Base-by-base conservation (phyloP, 1,140 invertebrate species). In the Chironomus striatipennis region DNA sequence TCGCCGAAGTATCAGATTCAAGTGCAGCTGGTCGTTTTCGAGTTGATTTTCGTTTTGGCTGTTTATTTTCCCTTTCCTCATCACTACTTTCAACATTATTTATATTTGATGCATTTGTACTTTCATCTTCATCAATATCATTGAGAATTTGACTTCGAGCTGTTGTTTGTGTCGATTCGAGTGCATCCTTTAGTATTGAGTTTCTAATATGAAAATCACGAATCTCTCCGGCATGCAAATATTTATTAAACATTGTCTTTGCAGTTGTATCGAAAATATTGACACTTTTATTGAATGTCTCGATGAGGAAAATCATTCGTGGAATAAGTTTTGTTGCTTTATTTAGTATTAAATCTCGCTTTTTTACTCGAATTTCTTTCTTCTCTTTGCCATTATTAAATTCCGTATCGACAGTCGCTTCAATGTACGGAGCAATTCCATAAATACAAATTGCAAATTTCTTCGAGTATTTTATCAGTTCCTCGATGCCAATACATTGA, bases 341-440 rank as follows among this genome's bases (percentile, higher is more conserved):
- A 57, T 57, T 57, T 1, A 57, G 12, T 0, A 57, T 57, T 5
- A n/a, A 12, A 15, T 57, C 47, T 1, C 65, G 65, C 65, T 21
- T 70, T 70, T 70, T 21, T 1, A 9, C 20, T 17, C 17, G 20
- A 20, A 9, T 18, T 70, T 70, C 18, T 5, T 18, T 18, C 3
- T 70, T 18, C 0, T 70, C 17, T 70, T 70, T 70, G 43, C 12
- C 75, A 34, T 74, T 70, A 42, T 65, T 73, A 64, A 21, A 65
- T 42, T 74, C 67, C 20, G 42, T 67, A 2, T 70, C 17, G 18
- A 18, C 21, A 24, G 10, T 9, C 43, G 12, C 47, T 73, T 24
- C 73, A 75, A 67, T 42, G 17, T 70, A 70, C 7, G 65, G 65
- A 10, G 65, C 65, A 8, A 70, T 20, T 7, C 65, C 18, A 18